phyloP scores from a whole-genome alignment of 2,888 invertebrate genomes.

The Malthinus flaveolus region DNA sequence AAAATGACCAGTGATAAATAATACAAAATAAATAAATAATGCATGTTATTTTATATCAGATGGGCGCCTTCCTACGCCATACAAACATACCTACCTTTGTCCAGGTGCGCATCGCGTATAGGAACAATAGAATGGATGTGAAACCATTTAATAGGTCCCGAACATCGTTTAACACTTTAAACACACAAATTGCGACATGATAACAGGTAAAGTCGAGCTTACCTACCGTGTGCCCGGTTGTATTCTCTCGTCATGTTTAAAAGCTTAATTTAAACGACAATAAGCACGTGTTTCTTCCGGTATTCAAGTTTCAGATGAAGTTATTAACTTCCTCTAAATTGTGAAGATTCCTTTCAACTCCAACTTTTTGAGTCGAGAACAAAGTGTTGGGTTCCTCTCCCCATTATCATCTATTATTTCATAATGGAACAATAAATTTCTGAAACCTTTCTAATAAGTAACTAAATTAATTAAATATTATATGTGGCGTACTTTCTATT shows the following conservation, averaged over 20 bases:
- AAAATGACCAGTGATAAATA: conserved; percentile 23
- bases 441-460: too few relatives aligned
- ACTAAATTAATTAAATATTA: too few relatives aligned
- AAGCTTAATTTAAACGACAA: conserved; percentile 15
- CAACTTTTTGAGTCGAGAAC: background rate
- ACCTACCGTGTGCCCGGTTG: conserved; percentile 16
- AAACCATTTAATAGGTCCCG: conserved; percentile 27
- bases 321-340: conserved; percentile 12
- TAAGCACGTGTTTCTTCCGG: conserved; percentile 28
- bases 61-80: conserved; percentile 29
- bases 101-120: conserved; percentile 23
- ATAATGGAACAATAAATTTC: background rate
- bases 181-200: conserved; percentile 30
- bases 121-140: conserved; percentile 31
- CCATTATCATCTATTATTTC: background rate
- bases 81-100: conserved; percentile 25
- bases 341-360: conserved; percentile 1
- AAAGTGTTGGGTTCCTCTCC: background rate
- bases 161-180: conserved; percentile 32
- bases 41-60: conserved; percentile 28
- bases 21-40: conserved; percentile 30
- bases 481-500: too few relatives aligned
- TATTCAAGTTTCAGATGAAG: conserved; percentile 15
- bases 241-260: conserved; percentile 3
- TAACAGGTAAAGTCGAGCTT: conserved; percentile 8